Evolutionary conservation across 2,797 vertebrate genomes (phyloP), one percentile per base, ranked within the genome.

Genomic region (Labeo calbasu): DNA sequence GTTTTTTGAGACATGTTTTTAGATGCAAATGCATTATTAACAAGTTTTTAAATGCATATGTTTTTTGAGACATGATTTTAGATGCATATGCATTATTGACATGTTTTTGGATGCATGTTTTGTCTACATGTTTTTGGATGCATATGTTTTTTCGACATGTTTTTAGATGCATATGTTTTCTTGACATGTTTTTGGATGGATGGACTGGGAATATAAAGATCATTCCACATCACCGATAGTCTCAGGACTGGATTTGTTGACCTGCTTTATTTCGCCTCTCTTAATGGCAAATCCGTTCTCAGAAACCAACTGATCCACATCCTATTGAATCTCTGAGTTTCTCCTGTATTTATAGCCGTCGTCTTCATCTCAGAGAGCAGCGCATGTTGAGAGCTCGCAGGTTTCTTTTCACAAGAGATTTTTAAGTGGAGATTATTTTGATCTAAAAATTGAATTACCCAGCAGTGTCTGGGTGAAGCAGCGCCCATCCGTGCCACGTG

Each of bases 371-470:
- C 10, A 13, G 28, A 75, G 50, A 19, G 2, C 72, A 25, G 32
- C 17, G 5, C 66, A 48, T 61, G 40, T 81, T 21, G 21, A 69
- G 48, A 79, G 78, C 78, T 40, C 21, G n/a, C 78, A 19, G 79
- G 40, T 28, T 72, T 50, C 43, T 61, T 61, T 81, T 81, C 40
- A 71, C 8, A 0, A 46, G 57, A 36, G 55, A 51, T 50, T 73
- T 50, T 59, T 32, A 50, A 85, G 84, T 61, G 51, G 51, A 59
- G 79, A 77, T 85, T 77, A 82, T 82, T 51, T 51, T 53, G 70
- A 53, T 75, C 57, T n/a, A 65, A 12, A 65, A 75, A 75, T 51
- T 75, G 57, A 82, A 82, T 82, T 82, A 82, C 9, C 9, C 81
- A 75, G 43, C 57, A 61, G 69, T 81, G 80, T 46, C 28, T 46